phyloP scores from a whole-genome alignment of 2,888 invertebrate genomes.

The Thymelicus sylvestris region DNA sequence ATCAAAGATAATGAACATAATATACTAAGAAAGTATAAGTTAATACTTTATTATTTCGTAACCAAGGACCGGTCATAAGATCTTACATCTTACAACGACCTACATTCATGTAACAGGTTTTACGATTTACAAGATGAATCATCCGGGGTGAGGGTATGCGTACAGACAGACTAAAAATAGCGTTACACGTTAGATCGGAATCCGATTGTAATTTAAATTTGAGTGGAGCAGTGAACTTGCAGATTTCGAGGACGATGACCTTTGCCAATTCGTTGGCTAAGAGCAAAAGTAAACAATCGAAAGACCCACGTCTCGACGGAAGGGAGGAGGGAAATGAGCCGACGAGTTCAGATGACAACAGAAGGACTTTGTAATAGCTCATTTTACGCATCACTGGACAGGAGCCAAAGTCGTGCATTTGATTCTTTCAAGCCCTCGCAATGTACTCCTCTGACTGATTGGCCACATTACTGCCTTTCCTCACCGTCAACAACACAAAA shows the following conservation, averaged over 20 bases:
- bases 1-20: too few species aligned
- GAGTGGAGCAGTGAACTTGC: slow-evolving; percentile 35
- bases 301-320: slow-evolving; percentile 36
- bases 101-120: slow-evolving; percentile 63
- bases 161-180: slow-evolving; percentile 27
- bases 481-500: slow-evolving; percentile 60
- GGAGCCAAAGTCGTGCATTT: slow-evolving; percentile 60
- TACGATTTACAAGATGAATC: slow-evolving; percentile 60
- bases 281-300: slow-evolving; percentile 30
- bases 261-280: slow-evolving; percentile 17
- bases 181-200: slow-evolving; percentile 30
- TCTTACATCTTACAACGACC: slow-evolving; percentile 69
- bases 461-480: slow-evolving; percentile 51
- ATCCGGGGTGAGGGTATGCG: slow-evolving; percentile 43
- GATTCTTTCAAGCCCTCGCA: slow-evolving; percentile 44
- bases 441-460: slow-evolving; percentile 45
- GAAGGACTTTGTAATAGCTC: slow-evolving; percentile 65
- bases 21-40: neutral
- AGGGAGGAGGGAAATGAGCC: slow-evolving; percentile 46
- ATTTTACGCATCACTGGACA: slow-evolving; percentile 61
- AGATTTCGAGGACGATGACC: slow-evolving; percentile 25
- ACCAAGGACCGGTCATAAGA: slow-evolving; percentile 44
- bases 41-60: slow-evolving; percentile 32
- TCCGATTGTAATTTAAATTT: slow-evolving; percentile 31
- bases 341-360: slow-evolving; percentile 56